phyloP scores from a whole-genome alignment of 2,113 vertebrate species.

The Cyanoramphus novaezelandiae region DNA sequence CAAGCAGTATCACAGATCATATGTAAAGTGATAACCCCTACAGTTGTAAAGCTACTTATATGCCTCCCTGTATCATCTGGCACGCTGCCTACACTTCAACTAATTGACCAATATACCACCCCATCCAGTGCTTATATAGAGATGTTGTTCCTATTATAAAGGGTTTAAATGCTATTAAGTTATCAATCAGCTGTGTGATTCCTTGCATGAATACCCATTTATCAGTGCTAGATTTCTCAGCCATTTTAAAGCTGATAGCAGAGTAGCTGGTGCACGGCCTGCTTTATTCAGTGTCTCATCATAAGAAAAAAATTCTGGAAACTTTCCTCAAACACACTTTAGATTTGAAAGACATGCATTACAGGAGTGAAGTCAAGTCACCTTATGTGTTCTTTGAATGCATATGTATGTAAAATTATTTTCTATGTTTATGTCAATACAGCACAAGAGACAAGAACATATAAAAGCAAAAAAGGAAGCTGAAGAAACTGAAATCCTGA shows the following conservation, averaged over 20 bases:
- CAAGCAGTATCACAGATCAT: not conserved
- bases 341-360: not conserved
- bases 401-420: not conserved
- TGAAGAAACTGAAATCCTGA: slow-evolving; percentile 77
- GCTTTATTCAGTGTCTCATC: not conserved
- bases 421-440: not conserved
- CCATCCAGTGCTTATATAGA: not conserved
- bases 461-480: slow-evolving; percentile 73
- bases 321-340: not conserved
- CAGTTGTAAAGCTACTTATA: not conserved
- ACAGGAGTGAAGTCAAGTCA: not conserved
- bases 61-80: accelerated
- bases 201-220: not conserved
- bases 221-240: not conserved
- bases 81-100: not conserved
- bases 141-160: not conserved
- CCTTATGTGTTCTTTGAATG: not conserved
- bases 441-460: slow-evolving; percentile 79
- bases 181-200: not conserved
- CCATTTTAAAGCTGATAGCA: not conserved
- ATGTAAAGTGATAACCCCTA: not conserved
- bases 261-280: not conserved
- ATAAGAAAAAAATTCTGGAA: not conserved
- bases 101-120: slow-evolving; percentile 8
- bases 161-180: not conserved